A percentile compares a stretch with the other conserved stretches of the same genome.
Conservation (phyloP, 2,797 vertebrate species). For the Rhynchonycteris naso region DNA sequence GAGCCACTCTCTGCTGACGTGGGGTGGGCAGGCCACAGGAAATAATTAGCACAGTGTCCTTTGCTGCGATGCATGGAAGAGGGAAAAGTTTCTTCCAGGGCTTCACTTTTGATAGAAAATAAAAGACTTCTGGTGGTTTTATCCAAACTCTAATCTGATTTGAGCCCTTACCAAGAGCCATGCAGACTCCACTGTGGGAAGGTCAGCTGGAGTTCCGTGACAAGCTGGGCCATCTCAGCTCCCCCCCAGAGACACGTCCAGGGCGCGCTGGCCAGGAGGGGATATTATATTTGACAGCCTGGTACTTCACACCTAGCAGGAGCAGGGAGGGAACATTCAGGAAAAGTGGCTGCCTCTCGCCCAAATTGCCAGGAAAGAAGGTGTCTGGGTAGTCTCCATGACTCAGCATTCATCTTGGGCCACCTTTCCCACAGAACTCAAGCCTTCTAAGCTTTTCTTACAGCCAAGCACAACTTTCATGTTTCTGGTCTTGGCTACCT, state of each 20-base stretch:
- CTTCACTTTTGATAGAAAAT: not conserved
- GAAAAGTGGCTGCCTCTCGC: not conserved
- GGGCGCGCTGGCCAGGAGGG: not conserved
- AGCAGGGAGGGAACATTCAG: not conserved
- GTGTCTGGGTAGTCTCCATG: too few species aligned
- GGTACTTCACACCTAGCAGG: not conserved
- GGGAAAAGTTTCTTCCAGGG: not conserved
- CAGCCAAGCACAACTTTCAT: too few species aligned
- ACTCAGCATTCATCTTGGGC: not conserved
- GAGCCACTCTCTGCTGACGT: too few species aligned
- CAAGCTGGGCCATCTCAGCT: rapidly evolving
- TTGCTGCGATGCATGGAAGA: not conserved
- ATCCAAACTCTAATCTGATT: not conserved
- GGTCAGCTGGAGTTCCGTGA: not conserved
- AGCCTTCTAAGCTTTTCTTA: not conserved
- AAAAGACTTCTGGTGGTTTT: not conserved
- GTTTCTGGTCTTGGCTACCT: not conserved
- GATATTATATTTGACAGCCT: not conserved
- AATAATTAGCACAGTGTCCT: not conserved
- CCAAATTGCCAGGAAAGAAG: not conserved
- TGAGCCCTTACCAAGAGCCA: not conserved
- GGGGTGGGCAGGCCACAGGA: not conserved
- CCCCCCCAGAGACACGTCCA: not conserved
- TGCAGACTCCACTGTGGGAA: not conserved
- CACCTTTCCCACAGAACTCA: not conserved